Conservation (phyloP, 2,888 invertebrate species). For the Drosophila paramelanica region DNA sequence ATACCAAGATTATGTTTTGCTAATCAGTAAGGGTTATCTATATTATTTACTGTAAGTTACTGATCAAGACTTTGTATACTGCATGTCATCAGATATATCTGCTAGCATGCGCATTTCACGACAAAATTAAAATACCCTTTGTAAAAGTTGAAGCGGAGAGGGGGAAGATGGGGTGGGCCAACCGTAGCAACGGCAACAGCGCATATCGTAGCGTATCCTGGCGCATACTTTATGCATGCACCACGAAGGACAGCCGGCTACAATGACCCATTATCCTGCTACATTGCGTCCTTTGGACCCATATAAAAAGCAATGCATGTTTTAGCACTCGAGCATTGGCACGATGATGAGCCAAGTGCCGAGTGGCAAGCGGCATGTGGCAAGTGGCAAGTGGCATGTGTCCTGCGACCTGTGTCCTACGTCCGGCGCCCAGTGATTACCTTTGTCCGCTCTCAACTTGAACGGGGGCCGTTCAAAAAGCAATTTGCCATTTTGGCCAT, state of each 20-base stretch:
- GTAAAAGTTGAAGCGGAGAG: not conserved
- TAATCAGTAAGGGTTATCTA: no score
- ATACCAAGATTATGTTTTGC: no score
- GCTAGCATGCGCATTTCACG: no score
- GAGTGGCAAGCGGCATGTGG: conserved; percentile 15
- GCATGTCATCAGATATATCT: no score
- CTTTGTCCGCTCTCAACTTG: conserved; percentile 38
- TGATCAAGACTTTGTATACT: no score
- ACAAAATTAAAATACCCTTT: not conserved
- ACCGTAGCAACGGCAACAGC: conserved; percentile 41
- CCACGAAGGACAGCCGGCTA: conserved; percentile 62
- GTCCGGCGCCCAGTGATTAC: conserved; percentile 45
- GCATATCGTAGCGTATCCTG: conserved; percentile 62
- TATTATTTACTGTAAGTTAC: no score
- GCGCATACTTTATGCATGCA: conserved; percentile 76
- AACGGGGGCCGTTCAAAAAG: conserved; percentile 58
- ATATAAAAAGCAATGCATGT: conserved; percentile 74
- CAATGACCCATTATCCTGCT: conserved; percentile 65
- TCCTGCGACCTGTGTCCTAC: conserved; percentile 12
- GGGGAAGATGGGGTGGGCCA: conserved; percentile 17
- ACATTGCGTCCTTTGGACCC: conserved; percentile 52
- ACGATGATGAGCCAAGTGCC: conserved; percentile 66
- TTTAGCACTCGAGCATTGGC: conserved; percentile 66
- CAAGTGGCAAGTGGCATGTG: conserved; percentile 55
- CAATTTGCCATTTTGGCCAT: conserved; percentile 77